Conservation (phyloP, 2,113 vertebrate genomes). For the Barbus barbus region DNA sequence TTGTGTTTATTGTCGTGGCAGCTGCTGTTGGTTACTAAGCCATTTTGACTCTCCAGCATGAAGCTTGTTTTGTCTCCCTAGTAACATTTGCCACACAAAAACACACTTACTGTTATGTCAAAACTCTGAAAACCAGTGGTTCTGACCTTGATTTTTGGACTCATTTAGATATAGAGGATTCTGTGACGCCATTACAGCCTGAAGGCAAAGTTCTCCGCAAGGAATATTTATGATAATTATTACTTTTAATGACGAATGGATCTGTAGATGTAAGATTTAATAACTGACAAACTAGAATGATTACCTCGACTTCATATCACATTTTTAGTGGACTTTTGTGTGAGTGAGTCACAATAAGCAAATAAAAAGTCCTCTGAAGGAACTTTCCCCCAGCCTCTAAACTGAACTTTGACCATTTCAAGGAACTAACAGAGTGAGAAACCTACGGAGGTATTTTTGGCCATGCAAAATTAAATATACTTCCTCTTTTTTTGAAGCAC, state of each 20-base stretch:
- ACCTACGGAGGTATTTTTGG: slow-evolving; percentile 6
- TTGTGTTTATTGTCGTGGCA: slow-evolving; percentile 56
- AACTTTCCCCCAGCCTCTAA: slow-evolving; percentile 9
- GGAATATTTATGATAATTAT: neutral
- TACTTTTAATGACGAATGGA: neutral
- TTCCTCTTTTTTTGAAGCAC: slow-evolving; percentile 15
- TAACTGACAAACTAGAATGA: neutral
- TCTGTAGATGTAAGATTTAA: neutral
- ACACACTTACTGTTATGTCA: slow-evolving; percentile 48
- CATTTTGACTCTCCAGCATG: slow-evolving; percentile 35
- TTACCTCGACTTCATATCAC: neutral
- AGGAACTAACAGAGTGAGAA: slow-evolving; percentile 13
- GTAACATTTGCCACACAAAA: slow-evolving; percentile 50
- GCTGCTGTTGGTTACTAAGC: slow-evolving; percentile 57
- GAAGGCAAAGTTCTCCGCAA: neutral
- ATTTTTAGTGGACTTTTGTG: slow-evolving; percentile 42
- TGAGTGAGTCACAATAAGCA: slow-evolving; percentile 34
- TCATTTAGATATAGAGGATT: neutral
- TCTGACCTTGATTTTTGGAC: slow-evolving; percentile 36
- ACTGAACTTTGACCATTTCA: slow-evolving; percentile 44
- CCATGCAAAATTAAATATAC: neutral
- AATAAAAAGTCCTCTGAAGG: slow-evolving; percentile 3
- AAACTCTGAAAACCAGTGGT: slow-evolving; percentile 11
- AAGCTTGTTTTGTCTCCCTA: slow-evolving; percentile 58
- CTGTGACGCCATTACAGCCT: neutral